Base-by-base conservation (phyloP, 2,797 vertebrate genomes). In the Sebastes wilsoni region DNA sequence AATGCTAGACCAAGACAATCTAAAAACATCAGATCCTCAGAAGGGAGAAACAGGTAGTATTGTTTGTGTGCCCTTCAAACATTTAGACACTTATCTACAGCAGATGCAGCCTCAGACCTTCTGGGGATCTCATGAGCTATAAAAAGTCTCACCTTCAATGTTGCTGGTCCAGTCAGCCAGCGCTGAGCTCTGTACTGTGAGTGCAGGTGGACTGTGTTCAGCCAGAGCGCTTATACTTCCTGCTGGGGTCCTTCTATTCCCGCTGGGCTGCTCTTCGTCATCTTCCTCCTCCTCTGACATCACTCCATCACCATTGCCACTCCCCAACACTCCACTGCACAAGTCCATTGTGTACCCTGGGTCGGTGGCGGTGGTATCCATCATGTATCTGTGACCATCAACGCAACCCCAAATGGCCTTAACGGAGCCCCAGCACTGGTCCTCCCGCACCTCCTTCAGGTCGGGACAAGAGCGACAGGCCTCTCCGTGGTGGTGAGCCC, bases 321-420 rank as follows among this genome's bases (percentile, higher is more conserved):
- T 73, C 25, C 59, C 82, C 2, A 78, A 22, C 0, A n/a, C 69
- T 36, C 75, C 27, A 5, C 78, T 0, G 55, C 54, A 11, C 3
- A 66, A 2, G 81, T 83, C 65, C 77, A 80, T 7, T 0, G 77
- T 0, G 88, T 55, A 80, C 69, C 91, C 49, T 66, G 93, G 52
- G 38, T 77, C 68, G 14, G 66, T 3, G 2, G 59, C 2, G 0
- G 67, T 36, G 49, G 62, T 89, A 78, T 97, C 96, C 97, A 99
- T 97, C 88, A 95, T 80, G 75, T 98, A 97, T 61, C 93, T 95
- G 72, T 99, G 98, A 23, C 98, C 98, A 0, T 96, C 93, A 2
- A 91, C 91, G 0, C 98, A 99, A 38, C 94, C 92, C 98, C 98
- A 99, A 56, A 98, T 91, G 0, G 96, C 96, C 69, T 92, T 95